Conservation (phyloP, 2,797 vertebrate genomes). For the Hylomyscus alleni region DNA sequence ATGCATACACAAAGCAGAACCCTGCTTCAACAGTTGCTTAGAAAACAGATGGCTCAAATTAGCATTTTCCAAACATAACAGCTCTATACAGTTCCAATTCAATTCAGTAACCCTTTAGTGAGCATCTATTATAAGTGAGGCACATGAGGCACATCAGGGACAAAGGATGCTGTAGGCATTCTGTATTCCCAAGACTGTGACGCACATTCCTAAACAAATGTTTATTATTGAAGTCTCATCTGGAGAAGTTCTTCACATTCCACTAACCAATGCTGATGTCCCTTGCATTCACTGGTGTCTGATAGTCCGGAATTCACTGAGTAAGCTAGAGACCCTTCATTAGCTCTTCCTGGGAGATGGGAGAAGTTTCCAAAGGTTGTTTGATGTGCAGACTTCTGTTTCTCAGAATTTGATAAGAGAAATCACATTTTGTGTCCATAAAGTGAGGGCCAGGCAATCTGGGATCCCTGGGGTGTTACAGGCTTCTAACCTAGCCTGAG, state of each 20-base stretch:
- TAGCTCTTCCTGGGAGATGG: neutral
- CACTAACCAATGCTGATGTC: neutral
- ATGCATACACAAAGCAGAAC: conserved; percentile 3
- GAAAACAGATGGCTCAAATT: conserved; percentile 62
- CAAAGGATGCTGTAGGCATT: neutral
- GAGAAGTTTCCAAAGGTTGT: neutral
- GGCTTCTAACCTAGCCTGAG: neutral
- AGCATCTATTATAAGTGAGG: conserved; percentile 39
- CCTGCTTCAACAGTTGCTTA: conserved; percentile 49
- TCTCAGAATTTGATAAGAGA: conserved; percentile 49
- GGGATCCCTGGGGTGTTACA: neutral
- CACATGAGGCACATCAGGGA: neutral
- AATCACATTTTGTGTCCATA: neutral
- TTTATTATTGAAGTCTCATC: neutral
- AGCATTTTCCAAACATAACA: conserved; percentile 47
- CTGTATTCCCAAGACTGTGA: neutral
- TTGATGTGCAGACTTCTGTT: conserved; percentile 14
- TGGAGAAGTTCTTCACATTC: neutral
- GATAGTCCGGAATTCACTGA: neutral
- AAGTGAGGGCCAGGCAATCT: neutral
- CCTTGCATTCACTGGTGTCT: neutral
- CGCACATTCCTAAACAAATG: neutral
- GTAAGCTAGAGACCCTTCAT: conserved; percentile 16
- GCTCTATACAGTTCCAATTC: conserved; percentile 45
- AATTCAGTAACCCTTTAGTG: conserved; percentile 59